Evolutionary conservation across 2,888 invertebrate species (phyloP).

Genomic region (Cerceris ruficornis): DNA sequence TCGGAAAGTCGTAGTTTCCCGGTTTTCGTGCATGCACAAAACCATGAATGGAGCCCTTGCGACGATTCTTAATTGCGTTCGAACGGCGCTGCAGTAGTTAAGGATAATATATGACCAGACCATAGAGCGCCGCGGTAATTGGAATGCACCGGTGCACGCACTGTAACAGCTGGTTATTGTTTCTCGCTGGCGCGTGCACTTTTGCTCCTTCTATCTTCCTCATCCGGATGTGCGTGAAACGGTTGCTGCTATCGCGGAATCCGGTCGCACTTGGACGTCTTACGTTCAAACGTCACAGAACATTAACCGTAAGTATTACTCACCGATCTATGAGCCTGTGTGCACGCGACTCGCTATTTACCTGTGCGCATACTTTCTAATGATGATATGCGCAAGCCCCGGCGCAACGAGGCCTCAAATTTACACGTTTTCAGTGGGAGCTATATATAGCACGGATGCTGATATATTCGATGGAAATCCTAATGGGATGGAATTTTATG

Average conservation of each 20-base stretch:
- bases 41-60: conserved; percentile 27
- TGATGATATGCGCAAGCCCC: conserved; percentile 29
- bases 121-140: conserved; percentile 35
- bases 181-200: conserved; percentile 32
- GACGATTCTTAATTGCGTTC: conserved; percentile 31
- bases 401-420: not conserved
- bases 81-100: conserved; percentile 27
- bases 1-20: not conserved
- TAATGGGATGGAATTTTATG: too few relatives aligned
- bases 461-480: too few relatives aligned
- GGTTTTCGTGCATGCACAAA: conserved; percentile 14
- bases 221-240: conserved; percentile 56
- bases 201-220: conserved; percentile 43
- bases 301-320: conserved; percentile 56
- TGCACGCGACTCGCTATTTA: conserved; percentile 20
- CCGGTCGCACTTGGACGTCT: conserved; percentile 53
- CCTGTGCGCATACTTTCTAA: conserved; percentile 49
- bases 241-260: conserved; percentile 54
- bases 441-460: too few relatives aligned
- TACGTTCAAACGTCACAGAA: conserved; percentile 49
- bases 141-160: conserved; percentile 51
- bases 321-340: conserved; percentile 15
- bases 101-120: conserved; percentile 31
- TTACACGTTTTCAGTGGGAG: too few relatives aligned
- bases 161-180: conserved; percentile 42